Evolutionary conservation across 2,113 vertebrate species (phyloP).

Genomic region (Albula goreensis): DNA sequence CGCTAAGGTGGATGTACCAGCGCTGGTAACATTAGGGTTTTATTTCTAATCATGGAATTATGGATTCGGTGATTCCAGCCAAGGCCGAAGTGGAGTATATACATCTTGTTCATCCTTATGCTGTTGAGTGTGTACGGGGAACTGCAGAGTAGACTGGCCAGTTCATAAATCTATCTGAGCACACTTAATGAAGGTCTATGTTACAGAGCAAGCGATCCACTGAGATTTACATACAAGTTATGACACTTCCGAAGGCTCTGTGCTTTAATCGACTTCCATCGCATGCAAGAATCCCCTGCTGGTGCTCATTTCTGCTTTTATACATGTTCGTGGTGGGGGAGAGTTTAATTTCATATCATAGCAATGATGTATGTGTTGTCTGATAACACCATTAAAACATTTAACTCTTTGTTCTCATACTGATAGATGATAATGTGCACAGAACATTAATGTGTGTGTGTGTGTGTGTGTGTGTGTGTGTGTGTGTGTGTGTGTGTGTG

Average conservation of each 20-base stretch:
- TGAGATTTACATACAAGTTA: slow-evolving; percentile 68
- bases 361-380: not conserved
- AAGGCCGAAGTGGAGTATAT: slow-evolving; percentile 65
- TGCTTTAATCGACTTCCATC: slow-evolving; percentile 59
- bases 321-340: slow-evolving; percentile 21
- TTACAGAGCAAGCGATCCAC: slow-evolving; percentile 39
- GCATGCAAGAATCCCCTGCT: slow-evolving; percentile 41
- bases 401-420: not conserved
- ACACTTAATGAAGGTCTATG: slow-evolving; percentile 68
- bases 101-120: slow-evolving; percentile 65
- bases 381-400: not conserved
- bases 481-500: too few species aligned
- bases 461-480: too few species aligned
- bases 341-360: not conserved
- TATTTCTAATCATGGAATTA: slow-evolving; percentile 37
- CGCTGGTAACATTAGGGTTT: not conserved
- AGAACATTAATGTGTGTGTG: not conserved
- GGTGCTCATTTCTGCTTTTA: slow-evolving; percentile 33
- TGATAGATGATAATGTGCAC: not conserved
- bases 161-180: slow-evolving; percentile 71
- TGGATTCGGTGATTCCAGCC: slow-evolving; percentile 60
- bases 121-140: slow-evolving; percentile 59
- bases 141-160: slow-evolving; percentile 57
- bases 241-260: slow-evolving; percentile 51
- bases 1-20: not conserved